phyloP scores from a whole-genome alignment of 2,797 vertebrate genomes.

The Alosa sapidissima region DNA sequence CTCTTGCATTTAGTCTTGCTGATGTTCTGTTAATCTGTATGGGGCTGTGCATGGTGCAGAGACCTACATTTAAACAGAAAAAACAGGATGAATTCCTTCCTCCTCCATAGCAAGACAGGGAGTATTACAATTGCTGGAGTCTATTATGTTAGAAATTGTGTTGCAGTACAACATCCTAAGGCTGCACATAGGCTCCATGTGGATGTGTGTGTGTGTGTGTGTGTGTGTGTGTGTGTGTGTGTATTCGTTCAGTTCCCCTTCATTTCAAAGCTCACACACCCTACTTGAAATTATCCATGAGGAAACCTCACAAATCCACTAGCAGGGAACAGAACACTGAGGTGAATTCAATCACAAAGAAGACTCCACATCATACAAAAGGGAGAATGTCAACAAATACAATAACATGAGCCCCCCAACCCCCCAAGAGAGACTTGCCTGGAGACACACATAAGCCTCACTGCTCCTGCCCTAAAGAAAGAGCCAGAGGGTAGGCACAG shows the following conservation, averaged over 20 bases:
- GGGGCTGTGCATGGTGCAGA: not conserved
- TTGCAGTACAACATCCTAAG: not conserved
- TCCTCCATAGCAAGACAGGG: not conserved
- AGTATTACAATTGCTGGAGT: not conserved
- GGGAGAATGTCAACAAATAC: not conserved
- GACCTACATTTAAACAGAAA: not conserved
- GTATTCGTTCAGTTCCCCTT: not conserved
- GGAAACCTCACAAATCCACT: not conserved
- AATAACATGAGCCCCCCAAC: not conserved
- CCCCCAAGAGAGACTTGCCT: not conserved
- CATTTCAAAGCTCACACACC: not conserved
- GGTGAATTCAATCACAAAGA: not conserved
- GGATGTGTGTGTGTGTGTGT: not conserved
- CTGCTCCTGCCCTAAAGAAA: not conserved
- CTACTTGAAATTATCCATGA: not conserved
- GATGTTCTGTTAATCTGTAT: not conserved
- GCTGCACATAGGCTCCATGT: not conserved
- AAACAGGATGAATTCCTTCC: not conserved
- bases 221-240: not conserved
- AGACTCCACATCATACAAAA: not conserved
- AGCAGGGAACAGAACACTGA: not conserved
- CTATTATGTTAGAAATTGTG: not conserved
- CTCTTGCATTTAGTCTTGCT: not conserved
- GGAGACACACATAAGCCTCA: not conserved
- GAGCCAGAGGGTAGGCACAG: not conserved